Evolutionary conservation across 1,140 invertebrate species (phyloP).

Genomic region (Lordiphosa collinella): DNA sequence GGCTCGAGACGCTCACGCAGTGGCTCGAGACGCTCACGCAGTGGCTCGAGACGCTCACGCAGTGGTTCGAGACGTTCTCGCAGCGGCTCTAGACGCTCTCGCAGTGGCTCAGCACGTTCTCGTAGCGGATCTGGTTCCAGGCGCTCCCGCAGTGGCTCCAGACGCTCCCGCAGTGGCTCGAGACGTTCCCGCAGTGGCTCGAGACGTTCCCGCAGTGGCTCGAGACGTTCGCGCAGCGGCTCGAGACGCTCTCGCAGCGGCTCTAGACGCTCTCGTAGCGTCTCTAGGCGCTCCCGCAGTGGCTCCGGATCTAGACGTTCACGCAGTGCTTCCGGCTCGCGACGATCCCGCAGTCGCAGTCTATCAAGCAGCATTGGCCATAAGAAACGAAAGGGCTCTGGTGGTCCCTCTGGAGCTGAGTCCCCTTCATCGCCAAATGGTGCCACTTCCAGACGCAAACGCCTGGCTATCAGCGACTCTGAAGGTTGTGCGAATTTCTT

Average conservation of each 20-base stretch:
- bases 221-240: constrained; percentile 69
- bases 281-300: constrained; percentile 72
- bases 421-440: constrained; percentile 33
- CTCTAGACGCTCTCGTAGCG: constrained; percentile 55
- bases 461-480: constrained; percentile 81
- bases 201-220: constrained; percentile 67
- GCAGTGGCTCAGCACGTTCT: constrained; percentile 61
- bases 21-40: constrained; percentile 73
- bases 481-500: constrained; percentile 72
- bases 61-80: constrained; percentile 73
- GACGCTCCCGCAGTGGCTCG: constrained; percentile 75
- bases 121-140: constrained; percentile 55
- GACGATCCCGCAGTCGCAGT: constrained; percentile 56
- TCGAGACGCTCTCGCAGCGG: constrained; percentile 65
- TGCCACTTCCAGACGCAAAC: constrained; percentile 62
- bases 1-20: constrained; percentile 67
- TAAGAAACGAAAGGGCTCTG: constrained; percentile 52
- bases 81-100: constrained; percentile 64
- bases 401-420: constrained; percentile 77
- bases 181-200: constrained; percentile 64
- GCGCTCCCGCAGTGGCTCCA: constrained; percentile 78
- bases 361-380: constrained; percentile 64
- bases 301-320: constrained; percentile 67
- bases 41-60: constrained; percentile 72
- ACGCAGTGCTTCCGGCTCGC: constrained; percentile 57